phyloP scores from a whole-genome alignment of 2,797 vertebrate genomes.

The Sciaenops ocellatus region DNA sequence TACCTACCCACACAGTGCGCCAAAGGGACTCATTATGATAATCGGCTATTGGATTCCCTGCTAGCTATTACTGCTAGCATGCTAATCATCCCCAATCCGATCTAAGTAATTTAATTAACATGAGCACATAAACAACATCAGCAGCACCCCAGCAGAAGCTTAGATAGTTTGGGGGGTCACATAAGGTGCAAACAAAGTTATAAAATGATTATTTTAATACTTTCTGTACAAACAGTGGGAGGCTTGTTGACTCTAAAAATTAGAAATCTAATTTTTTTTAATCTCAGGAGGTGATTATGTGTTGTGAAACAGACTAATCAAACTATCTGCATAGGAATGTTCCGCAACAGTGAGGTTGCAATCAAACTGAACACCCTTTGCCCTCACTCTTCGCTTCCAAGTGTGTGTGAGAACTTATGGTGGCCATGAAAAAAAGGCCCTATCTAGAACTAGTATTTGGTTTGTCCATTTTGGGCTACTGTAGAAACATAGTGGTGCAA shows the following conservation, averaged over 20 bases:
- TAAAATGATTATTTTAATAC: conserved; percentile 26
- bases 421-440: too few species aligned
- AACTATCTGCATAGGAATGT: too few species aligned
- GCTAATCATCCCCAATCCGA: conserved; percentile 74
- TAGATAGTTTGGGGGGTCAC: conserved; percentile 40
- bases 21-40: conserved; percentile 77
- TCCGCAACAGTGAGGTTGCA: too few species aligned
- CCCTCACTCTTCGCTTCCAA: too few species aligned
- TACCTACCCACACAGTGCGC: conserved; percentile 49
- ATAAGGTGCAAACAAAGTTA: conserved; percentile 51
- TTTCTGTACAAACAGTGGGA: conserved; percentile 20
- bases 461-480: too few species aligned
- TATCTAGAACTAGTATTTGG: too few species aligned
- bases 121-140: conserved; percentile 70
- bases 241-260: conserved; percentile 23
- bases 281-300: conserved; percentile 3
- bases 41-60: conserved; percentile 74
- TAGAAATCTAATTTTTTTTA: conserved; percentile 11
- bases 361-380: too few species aligned
- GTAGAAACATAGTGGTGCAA: too few species aligned
- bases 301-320: conserved; percentile 14
- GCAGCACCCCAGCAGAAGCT: conserved; percentile 39
- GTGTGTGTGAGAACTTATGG: too few species aligned
- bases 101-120: conserved; percentile 78
- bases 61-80: conserved; percentile 77